These are phyloP conservation scores for Melanotaenia parkinsoni DNA, from an alignment of 2,797 vertebrate genomes.

Conservation along the genomic window DNA sequence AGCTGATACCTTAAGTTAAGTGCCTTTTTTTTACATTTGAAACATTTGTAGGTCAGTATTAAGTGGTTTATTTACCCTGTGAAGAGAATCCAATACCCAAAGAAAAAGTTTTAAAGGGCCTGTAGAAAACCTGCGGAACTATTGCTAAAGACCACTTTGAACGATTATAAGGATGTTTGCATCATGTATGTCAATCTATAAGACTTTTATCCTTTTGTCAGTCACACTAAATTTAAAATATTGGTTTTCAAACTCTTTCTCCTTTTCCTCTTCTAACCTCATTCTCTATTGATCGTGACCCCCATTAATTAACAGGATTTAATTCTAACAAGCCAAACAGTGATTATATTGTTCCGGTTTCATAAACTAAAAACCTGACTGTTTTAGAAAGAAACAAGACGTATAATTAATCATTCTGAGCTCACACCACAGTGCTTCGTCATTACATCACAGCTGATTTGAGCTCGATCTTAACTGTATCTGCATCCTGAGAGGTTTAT, in stretches of 20 bases:
- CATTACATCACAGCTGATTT: slow-evolving; percentile 9
- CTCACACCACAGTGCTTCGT: slow-evolving; percentile 14
- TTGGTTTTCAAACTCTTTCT: slow-evolving; percentile 8
- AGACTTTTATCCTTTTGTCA: slow-evolving; percentile 1
- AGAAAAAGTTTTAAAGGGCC: background rate
- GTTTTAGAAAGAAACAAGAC: slow-evolving; percentile 24
- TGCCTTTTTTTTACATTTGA: background rate
- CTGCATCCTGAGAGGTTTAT: slow-evolving; percentile 23
- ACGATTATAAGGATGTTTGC: too few relatives aligned
- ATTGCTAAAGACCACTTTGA: too few relatives aligned
- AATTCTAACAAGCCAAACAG: slow-evolving; percentile 56
- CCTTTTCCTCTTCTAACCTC: background rate
- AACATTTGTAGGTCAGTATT: background rate
- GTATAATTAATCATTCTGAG: slow-evolving; percentile 29
- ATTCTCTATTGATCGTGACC: slow-evolving; percentile 37
- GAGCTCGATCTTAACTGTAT: slow-evolving; percentile 1
- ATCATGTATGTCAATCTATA: too few relatives aligned
- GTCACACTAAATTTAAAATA: slow-evolving; percentile 28
- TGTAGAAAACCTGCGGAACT: background rate
- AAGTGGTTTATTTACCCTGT: background rate
- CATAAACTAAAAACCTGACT: slow-evolving; percentile 2
- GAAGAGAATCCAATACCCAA: background rate
- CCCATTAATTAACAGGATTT: slow-evolving; percentile 54
- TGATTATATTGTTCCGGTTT: slow-evolving; percentile 43
- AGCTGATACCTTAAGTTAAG: too few relatives aligned